phyloP scores from a whole-genome alignment of 2,888 invertebrate species.

The Netelia melanura region DNA sequence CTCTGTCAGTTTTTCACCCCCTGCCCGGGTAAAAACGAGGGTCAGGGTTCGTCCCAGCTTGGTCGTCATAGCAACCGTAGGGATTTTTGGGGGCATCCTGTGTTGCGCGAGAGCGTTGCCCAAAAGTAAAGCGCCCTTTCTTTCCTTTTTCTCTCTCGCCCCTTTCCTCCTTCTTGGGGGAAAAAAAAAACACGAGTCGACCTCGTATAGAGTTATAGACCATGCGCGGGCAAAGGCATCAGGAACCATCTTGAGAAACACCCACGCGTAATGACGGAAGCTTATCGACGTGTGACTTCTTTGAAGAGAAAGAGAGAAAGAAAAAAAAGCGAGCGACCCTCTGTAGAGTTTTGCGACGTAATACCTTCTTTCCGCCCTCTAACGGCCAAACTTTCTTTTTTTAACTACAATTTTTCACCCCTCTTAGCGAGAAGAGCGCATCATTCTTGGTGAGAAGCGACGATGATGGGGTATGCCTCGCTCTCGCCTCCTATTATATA shows the following conservation, averaged over 20 bases:
- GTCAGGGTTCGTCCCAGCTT: constrained; percentile 71
- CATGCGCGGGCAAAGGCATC: constrained; percentile 58
- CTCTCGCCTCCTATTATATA: constrained; percentile 6
- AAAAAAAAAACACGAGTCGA: background rate
- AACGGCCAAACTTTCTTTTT: constrained; percentile 24
- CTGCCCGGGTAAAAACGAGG: constrained; percentile 68
- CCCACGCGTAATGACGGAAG: constrained; percentile 67
- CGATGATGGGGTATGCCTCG: constrained; percentile 8
- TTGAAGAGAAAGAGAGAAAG: constrained; percentile 15
- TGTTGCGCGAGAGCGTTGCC: constrained; percentile 66
- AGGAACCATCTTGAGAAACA: constrained; percentile 78
- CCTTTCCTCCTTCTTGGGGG: constrained; percentile 20
- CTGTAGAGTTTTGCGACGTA: too few species aligned
- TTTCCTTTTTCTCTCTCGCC: constrained; percentile 34
- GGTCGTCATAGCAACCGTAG: constrained; percentile 78
- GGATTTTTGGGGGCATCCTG: constrained; percentile 72
- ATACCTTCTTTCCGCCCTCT: background rate
- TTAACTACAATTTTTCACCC: background rate
- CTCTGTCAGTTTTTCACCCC: constrained; percentile 42
- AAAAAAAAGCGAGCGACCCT: background rate
- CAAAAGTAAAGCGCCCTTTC: constrained; percentile 76
- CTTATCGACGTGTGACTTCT: constrained; percentile 65
- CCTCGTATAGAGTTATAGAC: constrained; percentile 29
- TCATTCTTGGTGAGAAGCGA: constrained; percentile 5
- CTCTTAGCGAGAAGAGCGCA: constrained; percentile 3